A percentile compares a stretch with the other conserved stretches of the same genome.
These are phyloP conservation scores for Scomber scombrus DNA, from an alignment of 2,113 vertebrate species.

Conservation along the genomic window DNA sequence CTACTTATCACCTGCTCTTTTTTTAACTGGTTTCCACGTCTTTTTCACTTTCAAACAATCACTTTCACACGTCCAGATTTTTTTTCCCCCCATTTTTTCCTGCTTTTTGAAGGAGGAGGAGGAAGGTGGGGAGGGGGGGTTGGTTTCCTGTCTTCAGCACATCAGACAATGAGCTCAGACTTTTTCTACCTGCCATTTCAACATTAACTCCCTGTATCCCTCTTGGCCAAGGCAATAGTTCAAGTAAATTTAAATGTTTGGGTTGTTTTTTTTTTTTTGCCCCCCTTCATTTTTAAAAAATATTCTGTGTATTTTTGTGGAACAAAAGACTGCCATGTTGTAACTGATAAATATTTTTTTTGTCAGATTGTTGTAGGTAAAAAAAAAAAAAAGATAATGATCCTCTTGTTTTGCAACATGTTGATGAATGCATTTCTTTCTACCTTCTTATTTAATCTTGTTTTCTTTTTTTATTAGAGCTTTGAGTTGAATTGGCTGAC, in stretches of 20 bases:
- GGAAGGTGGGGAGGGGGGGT: not conserved
- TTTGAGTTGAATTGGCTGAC: constrained; percentile 74
- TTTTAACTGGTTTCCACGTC: constrained; percentile 25
- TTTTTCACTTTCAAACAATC: constrained; percentile 38
- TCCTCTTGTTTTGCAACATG: constrained; percentile 70
- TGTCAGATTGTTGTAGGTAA: constrained; percentile 67
- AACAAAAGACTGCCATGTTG: constrained; percentile 79
- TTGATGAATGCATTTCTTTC: constrained; percentile 72
- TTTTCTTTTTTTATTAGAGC: constrained; percentile 69
- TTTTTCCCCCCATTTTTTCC: constrained; percentile 19
- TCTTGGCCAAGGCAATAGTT: constrained; percentile 44
- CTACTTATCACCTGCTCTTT: constrained; percentile 37
- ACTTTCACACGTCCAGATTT: constrained; percentile 5
- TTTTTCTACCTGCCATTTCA: constrained; percentile 60
- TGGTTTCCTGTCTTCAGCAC: constrained; percentile 43
- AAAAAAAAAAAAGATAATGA: constrained; percentile 54
- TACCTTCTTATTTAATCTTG: constrained; percentile 81
- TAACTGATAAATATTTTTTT: constrained; percentile 76
- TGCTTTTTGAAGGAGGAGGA: not conserved
- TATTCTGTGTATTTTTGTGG: constrained; percentile 75
- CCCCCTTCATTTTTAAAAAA: constrained; percentile 43
- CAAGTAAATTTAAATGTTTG: constrained; percentile 39
- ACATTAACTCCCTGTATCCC: constrained; percentile 27
- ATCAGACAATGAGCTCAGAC: constrained; percentile 36
- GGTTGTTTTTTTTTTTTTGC: not conserved